Base-by-base conservation (phyloP, 1,140 invertebrate species). In the Cydia pomonella region DNA sequence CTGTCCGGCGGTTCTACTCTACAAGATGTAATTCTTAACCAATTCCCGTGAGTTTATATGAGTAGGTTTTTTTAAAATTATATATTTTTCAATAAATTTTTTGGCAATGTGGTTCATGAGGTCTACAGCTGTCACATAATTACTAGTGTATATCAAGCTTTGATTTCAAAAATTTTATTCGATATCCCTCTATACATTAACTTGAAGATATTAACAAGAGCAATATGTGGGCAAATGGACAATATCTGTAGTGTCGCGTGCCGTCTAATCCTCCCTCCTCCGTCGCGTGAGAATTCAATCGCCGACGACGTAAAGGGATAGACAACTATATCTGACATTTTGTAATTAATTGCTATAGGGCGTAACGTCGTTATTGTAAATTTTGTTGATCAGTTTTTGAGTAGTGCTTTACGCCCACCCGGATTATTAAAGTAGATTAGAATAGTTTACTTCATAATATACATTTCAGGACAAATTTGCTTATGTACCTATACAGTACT, bases 211-310 rank as follows among this genome's bases (percentile, higher is more conserved):
- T 69, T 33, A 33, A 10, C 63, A 9, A 29, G 27, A 66, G 63
- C 25, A 53, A 53, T 53, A 59, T 83, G 76, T 79, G 74, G 73
- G 79, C 82, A 89, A 90, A 92, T 88, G 87, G 87, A 91, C 87
- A 90, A 91, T 91, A 90, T 90, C 89, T 90, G 89, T 90, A 80
- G 38, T 75, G 89, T 85, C 90, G 90, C 90, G 90, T 92, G 90
- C 73, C 84, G 50, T 73, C 77, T 92, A 91, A 92, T 92, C 90
- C 86, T 84, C 82, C 83, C 84, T 76, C 75, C 50, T 73, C 77
- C 72, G 72, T 86, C 87, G 88, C 88, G 89, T 91, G 89, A 89
- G 89, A 90, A 89, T 88, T 84, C 87, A 89, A 87, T 86, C 87
- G 85, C 85, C 80, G 72, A 59, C 53, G 53, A 23, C 53, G 2